Conservation (phyloP, 2,113 vertebrate species). For the Gadus chalcogrammus region DNA sequence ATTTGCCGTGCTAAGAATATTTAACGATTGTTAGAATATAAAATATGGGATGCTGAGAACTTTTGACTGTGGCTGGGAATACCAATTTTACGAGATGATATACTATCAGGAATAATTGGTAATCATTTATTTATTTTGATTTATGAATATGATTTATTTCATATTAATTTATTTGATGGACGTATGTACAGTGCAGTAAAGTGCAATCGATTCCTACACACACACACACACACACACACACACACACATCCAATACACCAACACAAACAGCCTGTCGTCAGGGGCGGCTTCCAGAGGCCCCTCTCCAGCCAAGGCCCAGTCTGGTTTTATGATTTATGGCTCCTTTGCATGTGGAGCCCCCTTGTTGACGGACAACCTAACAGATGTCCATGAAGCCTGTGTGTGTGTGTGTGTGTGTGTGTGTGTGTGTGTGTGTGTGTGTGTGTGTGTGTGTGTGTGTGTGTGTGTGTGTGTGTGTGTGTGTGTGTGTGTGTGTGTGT, state of each 20-base stretch:
- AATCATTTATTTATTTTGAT: not conserved
- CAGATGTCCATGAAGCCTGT: conserved; percentile 16
- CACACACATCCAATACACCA: conserved; percentile 14
- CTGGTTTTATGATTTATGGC: conserved; percentile 49
- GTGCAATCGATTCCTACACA: too few species aligned
- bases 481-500: too few species aligned
- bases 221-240: conserved; percentile 10
- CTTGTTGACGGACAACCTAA: conserved; percentile 39
- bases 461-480: too few species aligned
- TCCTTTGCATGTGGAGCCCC: conserved; percentile 49
- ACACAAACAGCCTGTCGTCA: conserved; percentile 16
- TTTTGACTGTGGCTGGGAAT: too few species aligned
- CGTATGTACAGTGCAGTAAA: too few species aligned
- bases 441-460: too few species aligned
- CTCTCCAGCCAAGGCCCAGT: conserved; percentile 10
- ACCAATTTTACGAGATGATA: too few species aligned
- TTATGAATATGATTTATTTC: not conserved
- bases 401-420: not conserved
- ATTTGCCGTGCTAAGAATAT: too few species aligned
- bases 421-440: too few species aligned
- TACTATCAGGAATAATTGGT: too few species aligned
- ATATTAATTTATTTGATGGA: not conserved
- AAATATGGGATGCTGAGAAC: too few species aligned
- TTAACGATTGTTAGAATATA: too few species aligned
- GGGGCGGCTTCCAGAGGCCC: conserved; percentile 27